These are phyloP conservation scores for Hyles euphorbiae DNA, from an alignment of 1,140 invertebrate genomes.

Conservation along the genomic window DNA sequence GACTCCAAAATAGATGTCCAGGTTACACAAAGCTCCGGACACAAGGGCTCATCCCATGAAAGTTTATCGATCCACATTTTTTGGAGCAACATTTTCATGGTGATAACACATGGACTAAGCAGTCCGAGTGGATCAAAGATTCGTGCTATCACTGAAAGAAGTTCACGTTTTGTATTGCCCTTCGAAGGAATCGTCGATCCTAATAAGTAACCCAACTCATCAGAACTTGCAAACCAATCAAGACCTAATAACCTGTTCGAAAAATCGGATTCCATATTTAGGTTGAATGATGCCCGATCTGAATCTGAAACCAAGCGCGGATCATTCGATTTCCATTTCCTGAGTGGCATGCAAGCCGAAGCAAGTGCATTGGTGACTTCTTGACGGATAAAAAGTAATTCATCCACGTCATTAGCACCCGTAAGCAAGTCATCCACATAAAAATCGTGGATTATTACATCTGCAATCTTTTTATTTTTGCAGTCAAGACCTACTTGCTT, in stretches of 20 bases:
- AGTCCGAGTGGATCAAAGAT: conserved; percentile 25
- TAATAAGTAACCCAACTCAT: conserved; percentile 9
- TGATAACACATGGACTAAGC: conserved; percentile 19
- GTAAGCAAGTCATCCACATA: conserved; percentile 62
- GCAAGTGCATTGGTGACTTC: conserved; percentile 11
- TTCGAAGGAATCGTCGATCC: background rate
- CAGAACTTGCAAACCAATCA: conserved; percentile 11
- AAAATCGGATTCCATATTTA: conserved; percentile 14
- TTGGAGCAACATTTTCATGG: conserved; percentile 22
- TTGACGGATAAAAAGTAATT: conserved; percentile 12
- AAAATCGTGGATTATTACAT: conserved; percentile 27
- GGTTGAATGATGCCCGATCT: conserved; percentile 2
- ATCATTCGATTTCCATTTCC: conserved; percentile 17
- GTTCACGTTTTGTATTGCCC: too few relatives aligned
- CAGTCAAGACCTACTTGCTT: conserved; percentile 20
- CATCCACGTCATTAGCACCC: conserved; percentile 34
- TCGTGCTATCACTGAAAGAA: conserved; percentile 12
- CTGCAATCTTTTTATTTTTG: conserved; percentile 23
- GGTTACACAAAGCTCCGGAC: conserved; percentile 10
- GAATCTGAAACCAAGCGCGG: conserved; percentile 1
- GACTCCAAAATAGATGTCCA: conserved; percentile 14
- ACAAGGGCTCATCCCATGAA: conserved; percentile 17
- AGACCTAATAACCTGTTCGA: conserved; percentile 18
- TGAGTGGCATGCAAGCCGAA: conserved; percentile 5
- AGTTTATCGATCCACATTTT: conserved; percentile 23